Evolutionary conservation across 2,797 vertebrate species (phyloP), one percentile per base, ranked within the genome.

Genomic region (Apogon talboti): DNA sequence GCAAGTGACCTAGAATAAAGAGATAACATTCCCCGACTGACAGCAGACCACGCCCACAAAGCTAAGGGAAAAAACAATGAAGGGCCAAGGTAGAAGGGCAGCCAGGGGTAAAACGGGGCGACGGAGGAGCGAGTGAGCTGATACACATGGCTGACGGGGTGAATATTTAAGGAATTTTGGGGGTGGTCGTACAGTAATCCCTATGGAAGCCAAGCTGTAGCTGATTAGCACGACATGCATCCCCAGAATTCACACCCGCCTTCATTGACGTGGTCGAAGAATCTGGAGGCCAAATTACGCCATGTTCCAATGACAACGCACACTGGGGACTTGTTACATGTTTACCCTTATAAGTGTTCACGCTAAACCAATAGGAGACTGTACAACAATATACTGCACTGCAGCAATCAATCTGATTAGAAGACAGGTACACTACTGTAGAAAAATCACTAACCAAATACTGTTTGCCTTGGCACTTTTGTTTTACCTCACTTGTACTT

Each of bases 211-310:
- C 19, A 6, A 58, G 76, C 76, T 70, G 60, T 51, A 62, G 71
- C 65, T 33, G 50, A 81, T 89, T 86, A 91, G 76, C 74, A 86
- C 37, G 81, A 77, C 79, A 87, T 63, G 67, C 82, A 83, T 87
- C 81, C 62, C 21, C 55, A 84, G 75, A 90, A 87, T 88, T 89
- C 84, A 83, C 88, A 87, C 86, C 75, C 41, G 38, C 65, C 71
- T 72, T 72, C 78, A 81, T 47, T 83, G 76, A 84, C 51, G 75
- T 76, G 78, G 55, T 38, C 0, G 6, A 74, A 54, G 71, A 79
- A 84, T 77, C 67, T 66, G 45, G 30, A 66, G 71, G 66, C 70
- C 59, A 72, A 38, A 82, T 86, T 82, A 87, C 76, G 82, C 56
- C 62, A 66, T 76, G 81, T 86, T 83, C 83, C 60, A 74, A 71